Evolutionary conservation across 2,888 invertebrate genomes (phyloP).

Genomic region (Malachius bipustulatus): DNA sequence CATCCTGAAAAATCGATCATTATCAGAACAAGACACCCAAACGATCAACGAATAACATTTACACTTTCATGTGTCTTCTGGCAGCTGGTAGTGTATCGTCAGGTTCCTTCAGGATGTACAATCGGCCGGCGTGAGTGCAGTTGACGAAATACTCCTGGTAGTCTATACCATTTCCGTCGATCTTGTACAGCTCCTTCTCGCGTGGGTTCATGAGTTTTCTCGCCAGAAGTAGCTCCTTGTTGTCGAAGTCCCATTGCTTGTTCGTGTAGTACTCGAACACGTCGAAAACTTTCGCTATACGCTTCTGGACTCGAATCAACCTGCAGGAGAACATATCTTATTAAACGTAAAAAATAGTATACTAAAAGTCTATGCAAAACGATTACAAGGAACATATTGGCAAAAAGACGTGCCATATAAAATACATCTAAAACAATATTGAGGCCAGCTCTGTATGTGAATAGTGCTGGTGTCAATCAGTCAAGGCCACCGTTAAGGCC

Average conservation of each 20-base stretch:
- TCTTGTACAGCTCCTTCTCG: slow-evolving; percentile 53
- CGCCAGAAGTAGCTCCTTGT: slow-evolving; percentile 47
- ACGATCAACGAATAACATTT: slow-evolving; percentile 31
- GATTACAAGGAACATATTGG: too few relatives aligned
- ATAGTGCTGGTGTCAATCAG: too few relatives aligned
- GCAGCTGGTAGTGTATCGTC: slow-evolving; percentile 70
- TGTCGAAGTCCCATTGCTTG: slow-evolving; percentile 79
- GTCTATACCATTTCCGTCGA: slow-evolving; percentile 58
- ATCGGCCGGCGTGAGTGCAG: slow-evolving; percentile 65
- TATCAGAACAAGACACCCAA: not conserved
- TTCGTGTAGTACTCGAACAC: slow-evolving; percentile 84
- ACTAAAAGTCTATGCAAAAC: too few relatives aligned
- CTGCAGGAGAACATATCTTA: slow-evolving; percentile 45
- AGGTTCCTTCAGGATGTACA: slow-evolving; percentile 67
- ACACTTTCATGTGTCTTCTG: slow-evolving; percentile 65
- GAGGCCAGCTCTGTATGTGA: too few relatives aligned
- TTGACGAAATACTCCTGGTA: slow-evolving; percentile 68
- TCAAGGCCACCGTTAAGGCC: too few relatives aligned
- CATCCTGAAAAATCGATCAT: slow-evolving; percentile 16
- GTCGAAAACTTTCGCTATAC: slow-evolving; percentile 72
- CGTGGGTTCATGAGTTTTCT: slow-evolving; percentile 48
- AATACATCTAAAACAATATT: too few relatives aligned
- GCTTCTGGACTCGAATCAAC: slow-evolving; percentile 66
- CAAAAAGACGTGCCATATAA: too few relatives aligned
- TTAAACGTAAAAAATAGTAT: too few relatives aligned